These are phyloP conservation scores for Sorex maritimensis DNA, from an alignment of 2,797 vertebrate genomes.

Conservation along the genomic window DNA sequence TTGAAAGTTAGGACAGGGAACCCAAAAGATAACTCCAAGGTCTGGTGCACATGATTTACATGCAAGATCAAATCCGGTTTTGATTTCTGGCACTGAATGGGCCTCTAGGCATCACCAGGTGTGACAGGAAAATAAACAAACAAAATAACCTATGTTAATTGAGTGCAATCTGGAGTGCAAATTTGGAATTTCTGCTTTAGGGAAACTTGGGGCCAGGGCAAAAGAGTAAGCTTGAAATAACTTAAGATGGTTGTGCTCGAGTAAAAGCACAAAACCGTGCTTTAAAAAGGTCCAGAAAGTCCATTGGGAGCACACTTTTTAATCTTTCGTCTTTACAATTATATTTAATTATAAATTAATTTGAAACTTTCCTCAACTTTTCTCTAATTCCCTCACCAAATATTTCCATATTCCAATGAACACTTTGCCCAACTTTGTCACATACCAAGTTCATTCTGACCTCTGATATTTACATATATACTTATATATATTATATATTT, in stretches of 20 bases:
- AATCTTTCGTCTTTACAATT: constrained; percentile 62
- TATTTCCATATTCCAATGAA: constrained; percentile 2
- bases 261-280: constrained; percentile 42
- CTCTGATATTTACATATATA: neutral
- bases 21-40: too few species aligned
- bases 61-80: too few species aligned
- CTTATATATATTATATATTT: too few species aligned
- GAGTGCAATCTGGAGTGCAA: neutral
- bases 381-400: constrained; percentile 30
- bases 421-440: neutral
- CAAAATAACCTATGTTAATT: neutral
- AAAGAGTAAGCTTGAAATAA: constrained; percentile 35
- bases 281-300: constrained; percentile 28
- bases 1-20: too few species aligned
- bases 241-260: constrained; percentile 43
- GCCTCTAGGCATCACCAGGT: too few species aligned
- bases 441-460: constrained; percentile 49
- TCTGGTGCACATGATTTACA: too few species aligned
- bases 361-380: constrained; percentile 55
- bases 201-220: neutral
- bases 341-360: constrained; percentile 48
- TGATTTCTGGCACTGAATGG: too few species aligned
- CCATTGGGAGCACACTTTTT: constrained; percentile 58
- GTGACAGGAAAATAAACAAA: too few species aligned
- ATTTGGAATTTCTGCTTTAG: constrained; percentile 50